phyloP scores from a whole-genome alignment of 2,797 vertebrate species.

The Acipenser ruthenus region DNA sequence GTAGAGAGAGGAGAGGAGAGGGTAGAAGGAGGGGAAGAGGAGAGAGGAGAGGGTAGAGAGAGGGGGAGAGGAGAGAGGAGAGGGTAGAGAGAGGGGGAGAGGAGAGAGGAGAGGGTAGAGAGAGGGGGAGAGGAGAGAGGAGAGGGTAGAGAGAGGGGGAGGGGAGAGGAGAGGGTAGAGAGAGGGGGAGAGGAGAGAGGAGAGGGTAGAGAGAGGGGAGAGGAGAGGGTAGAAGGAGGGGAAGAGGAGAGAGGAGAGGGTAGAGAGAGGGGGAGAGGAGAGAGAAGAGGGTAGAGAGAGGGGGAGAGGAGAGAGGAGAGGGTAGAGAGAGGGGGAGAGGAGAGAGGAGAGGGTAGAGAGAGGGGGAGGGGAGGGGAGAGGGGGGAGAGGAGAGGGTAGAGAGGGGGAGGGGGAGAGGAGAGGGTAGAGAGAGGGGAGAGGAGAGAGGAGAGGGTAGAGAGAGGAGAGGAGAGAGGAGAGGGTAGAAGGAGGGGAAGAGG shows the following conservation, averaged over 20 bases:
- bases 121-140: background rate
- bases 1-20: background rate
- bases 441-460: background rate
- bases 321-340: no score
- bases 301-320: no score
- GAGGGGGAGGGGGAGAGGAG: constrained; percentile 4
- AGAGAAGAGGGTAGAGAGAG: no score
- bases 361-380: background rate
- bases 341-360: background rate
- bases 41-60: constrained; percentile 38
- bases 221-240: background rate
- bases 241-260: constrained; percentile 39
- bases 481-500: constrained; percentile 11
- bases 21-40: constrained; percentile 11
- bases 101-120: background rate
- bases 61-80: background rate
- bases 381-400: background rate
- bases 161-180: background rate
- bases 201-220: background rate
- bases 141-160: constrained; percentile 2
- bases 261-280: constrained; percentile 22
- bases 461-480: background rate
- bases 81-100: no score
- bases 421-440: constrained; percentile 1
- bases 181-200: constrained; percentile 13